Evolutionary conservation across 2,888 invertebrate genomes (phyloP), one percentile per base, ranked within the genome.

Genomic region (Epinotia bilunana): DNA sequence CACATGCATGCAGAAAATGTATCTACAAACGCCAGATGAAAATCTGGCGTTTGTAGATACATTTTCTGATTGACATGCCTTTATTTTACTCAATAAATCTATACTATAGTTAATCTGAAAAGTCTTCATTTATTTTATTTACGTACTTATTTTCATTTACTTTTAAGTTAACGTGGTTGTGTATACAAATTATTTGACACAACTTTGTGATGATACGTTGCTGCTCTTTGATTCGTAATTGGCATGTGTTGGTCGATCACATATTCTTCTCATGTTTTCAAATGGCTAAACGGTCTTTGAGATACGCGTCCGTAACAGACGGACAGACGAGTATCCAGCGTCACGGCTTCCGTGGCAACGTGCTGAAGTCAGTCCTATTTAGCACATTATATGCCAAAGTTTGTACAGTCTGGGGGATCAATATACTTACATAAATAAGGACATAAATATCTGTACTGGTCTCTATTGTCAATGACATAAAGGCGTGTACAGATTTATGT

Each of bases 211-310:
- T 67, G 60, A 72, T 77, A 72, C 72, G 68, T 76, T 74, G 77
- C 76, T 68, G 77, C 77, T 76, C 55, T 53, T 74, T 75, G 20
- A 69, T 55, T 72, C 62, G 60, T 68, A 63, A 73, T 71, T 61
- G 65, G 77, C 77, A 77, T 76, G 77, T 76, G 43, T 76, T 60
- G 7, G 11, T 11, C 16, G 49, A 9, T 65, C 73, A 73, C 73
- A 65, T 76, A 70, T 60, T 62, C 55, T 46, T 60, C 5, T 53
- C 13, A 20, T 65, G 5, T 49, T 23, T n/a, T n/a, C 9, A 46
- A 64, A 46, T 23, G 7, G 3, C 6, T 16, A 13, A 43, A 63
- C 49, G 4, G 49, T 16, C 6, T 16, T 16, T 49, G 49, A 16
- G 49, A 49, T 49, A 49, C 16, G 49, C 16, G 49, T 12, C 0